Base-by-base conservation (phyloP, 1,140 invertebrate genomes). In the Anoplolepis gracilipes region DNA sequence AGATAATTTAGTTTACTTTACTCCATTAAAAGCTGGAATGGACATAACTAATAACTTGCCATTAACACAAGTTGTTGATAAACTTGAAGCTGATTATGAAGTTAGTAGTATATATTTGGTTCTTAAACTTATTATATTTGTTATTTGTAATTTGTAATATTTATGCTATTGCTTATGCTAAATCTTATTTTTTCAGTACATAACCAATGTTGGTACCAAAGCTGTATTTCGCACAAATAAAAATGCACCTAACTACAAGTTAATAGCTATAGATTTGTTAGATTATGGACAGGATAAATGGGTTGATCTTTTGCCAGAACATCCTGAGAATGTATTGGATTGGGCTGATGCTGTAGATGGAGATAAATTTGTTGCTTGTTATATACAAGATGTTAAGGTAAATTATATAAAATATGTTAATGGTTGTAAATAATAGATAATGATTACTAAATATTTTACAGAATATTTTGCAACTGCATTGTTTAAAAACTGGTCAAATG, bases 321-420 rank as follows among this genome's bases (percentile, higher is more conserved):
- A 99, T 94, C 93, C 96, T 22, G 97, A 96, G 69, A 97, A 99
- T 95, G 98, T 99, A 1, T 93, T 99, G 30, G 97, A 99, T 92
- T 99, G 98, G 97, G 98, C 97, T 0, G 95, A 95, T 7, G 97
- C 97, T 90, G 98, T 99, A 1, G 96, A 98, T 94, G 94, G 96
- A 65, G 96, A 99, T 93, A 98, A 98, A 94, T 94, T 99, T n/a
- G 96, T 99, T 49, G 93, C 98, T 59, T 97, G 97, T 93, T 99
- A 99, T 93, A 97, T 99, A 61, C 96, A 98, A 93, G 98, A 99
- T 96, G 99, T 99, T 5, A 99, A 99, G 96, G 98, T 98, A 95
- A 93, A 84, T 73, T 55, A 30, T 0, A 59, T 22, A 62, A 42
- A 82, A 65, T 62, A 42, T 28, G 22, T 39, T 62, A 42, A 65